Evolutionary conservation across 2,113 vertebrate species (phyloP), one percentile per base, ranked within the genome.

Genomic region (Dascyllus trimaculatus): DNA sequence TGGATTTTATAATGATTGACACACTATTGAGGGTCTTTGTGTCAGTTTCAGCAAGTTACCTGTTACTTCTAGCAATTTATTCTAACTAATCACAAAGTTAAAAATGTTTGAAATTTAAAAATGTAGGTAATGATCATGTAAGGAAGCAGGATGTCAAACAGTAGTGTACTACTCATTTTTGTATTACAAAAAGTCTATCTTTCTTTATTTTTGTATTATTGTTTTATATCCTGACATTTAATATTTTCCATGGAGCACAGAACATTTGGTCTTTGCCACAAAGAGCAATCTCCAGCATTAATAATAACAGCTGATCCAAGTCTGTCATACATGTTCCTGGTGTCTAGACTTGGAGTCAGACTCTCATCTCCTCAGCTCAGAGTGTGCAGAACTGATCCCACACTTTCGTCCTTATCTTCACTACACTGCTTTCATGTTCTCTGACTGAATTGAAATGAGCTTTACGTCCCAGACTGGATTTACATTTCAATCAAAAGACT

Each of bases 401-500:
- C 61, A 61, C 57, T 78, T 85, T 72, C 66, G 81, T 87, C 68
- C 78, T 85, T 81, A 87, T 91, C 90, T 78, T 59, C 62, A 46
- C 67, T 57, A 5, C 17, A 8, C 75, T 73, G 71, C 81, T 86
- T 90, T 91, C 69, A 92, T 85, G 85, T 83, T 75, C 73, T 76
- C 60, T 54, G 54, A 73, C 79, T 81, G 75, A 71, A 82, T 26
- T 81, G 67, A 88, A 87, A 86, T 82, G 56, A 82, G 71, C 67
- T 81, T 85, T 62, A 74, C 75, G 59, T 69, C 68, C 57, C 66
- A 29, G 54, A 88, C 73, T 80, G 76, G 88, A 88, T 92, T 92
- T 90, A 90, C 78, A 89, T 90, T 87, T 90, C 86, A 85, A 88
- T 86, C 83, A 86, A 54, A 71, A 69, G 68, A 59, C 81, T 84